Base-by-base conservation (phyloP, 2,797 vertebrate species). In the Sitta carolinensis region DNA sequence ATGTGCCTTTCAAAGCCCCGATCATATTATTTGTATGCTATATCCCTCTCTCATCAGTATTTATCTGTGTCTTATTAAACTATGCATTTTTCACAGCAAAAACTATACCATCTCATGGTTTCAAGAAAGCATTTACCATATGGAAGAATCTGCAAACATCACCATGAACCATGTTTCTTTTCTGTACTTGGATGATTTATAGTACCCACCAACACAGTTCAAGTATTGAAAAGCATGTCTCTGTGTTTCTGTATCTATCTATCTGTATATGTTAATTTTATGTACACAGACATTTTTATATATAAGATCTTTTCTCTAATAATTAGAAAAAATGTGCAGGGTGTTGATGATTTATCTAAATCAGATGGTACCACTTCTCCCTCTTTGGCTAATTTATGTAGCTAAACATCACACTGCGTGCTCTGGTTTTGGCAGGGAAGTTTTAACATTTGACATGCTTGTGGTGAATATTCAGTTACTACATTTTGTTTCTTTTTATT, bases 41-140 rank as follows among this genome's bases (percentile, higher is more conserved):
- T 20, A 59, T 72, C 45, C 11, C 64, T 64, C 38, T 76, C 54
- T 75, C 17, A 8, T 23, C 48, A 22, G 43, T 58, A 55, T 92
- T 84, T 90, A 73, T 79, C 78, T 81, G 16, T 52, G 81, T 67
- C 82, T 91, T 91, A 89, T 86, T 95, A 88, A 90, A 81, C 16
- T 23, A 43, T 13, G 7, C 21, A 52, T 87, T 96, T 92, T 70
- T 57, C 34, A 67, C 32, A 57, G 50, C 72, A 94, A 63, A 86
- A 89, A 69, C n/a, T 38, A 2, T 62, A 81, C 79, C 10, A 86
- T 88, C 52, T 72, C 3, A 1, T 84, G 69, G 63, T 93, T 94
- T 94, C 67, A 69, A 78, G 93, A 78, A 84, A 79, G 29, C 45
- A 27, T 84, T 88, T 84, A 78, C 34, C 63, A 77, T 81, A 76